phyloP scores from a whole-genome alignment of 1,140 invertebrate species.

The Drosophila orosa region DNA sequence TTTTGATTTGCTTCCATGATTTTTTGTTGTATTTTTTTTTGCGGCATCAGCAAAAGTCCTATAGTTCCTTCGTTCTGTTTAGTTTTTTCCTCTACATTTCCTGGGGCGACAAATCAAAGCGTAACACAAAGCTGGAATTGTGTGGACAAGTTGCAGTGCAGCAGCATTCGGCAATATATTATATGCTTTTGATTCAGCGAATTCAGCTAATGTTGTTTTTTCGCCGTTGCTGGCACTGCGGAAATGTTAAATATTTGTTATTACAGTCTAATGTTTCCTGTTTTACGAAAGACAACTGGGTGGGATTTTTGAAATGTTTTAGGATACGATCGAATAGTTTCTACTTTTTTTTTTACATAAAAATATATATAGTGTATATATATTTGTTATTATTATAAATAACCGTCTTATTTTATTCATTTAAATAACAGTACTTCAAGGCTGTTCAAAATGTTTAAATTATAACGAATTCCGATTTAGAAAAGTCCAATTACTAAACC shows the following conservation, averaged over 20 bases:
- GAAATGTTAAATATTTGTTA: constrained; percentile 83
- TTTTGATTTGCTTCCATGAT: constrained; percentile 64
- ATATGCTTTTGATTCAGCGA: constrained; percentile 64
- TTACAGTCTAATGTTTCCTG: constrained; percentile 79
- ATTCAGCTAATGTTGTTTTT: constrained; percentile 43
- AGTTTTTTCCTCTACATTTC: constrained; percentile 45
- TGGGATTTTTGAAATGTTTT: neutral
- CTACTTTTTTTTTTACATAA: neutral
- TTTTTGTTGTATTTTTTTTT: constrained; percentile 40
- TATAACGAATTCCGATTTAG: too few species aligned
- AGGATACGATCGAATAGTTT: constrained; percentile 2
- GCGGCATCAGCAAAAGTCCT: constrained; percentile 72
- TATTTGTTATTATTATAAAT: neutral
- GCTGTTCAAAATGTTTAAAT: neutral
- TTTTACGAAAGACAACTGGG: constrained; percentile 51
- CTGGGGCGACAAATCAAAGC: constrained; percentile 73
- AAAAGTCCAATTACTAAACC: neutral
- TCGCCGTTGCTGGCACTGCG: constrained; percentile 41
- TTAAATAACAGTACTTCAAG: too few species aligned
- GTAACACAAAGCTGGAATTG: constrained; percentile 62
- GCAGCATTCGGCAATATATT: constrained; percentile 73
- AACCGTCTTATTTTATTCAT: neutral
- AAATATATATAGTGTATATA: neutral
- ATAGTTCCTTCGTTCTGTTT: constrained; percentile 36
- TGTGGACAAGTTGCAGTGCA: constrained; percentile 62